These are phyloP conservation scores for Rapana venosa DNA, from an alignment of 2,888 invertebrate genomes.

Conservation along the genomic window DNA sequence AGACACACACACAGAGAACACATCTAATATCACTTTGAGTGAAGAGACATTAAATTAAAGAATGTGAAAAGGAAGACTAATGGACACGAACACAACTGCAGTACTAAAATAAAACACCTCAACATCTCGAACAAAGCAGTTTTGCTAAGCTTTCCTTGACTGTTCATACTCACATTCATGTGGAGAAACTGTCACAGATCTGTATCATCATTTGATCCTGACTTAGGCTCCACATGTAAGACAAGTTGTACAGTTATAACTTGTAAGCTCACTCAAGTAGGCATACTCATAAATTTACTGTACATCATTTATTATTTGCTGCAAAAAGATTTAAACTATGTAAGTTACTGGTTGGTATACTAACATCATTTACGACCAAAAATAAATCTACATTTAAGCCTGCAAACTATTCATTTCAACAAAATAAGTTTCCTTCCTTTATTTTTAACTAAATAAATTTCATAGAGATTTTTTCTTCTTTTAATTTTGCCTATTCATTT, in stretches of 20 bases:
- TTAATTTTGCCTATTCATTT: too few species aligned
- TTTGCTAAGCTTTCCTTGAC: background rate
- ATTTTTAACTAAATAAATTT: too few species aligned
- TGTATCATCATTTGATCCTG: background rate
- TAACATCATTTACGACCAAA: too few species aligned
- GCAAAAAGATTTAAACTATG: too few species aligned
- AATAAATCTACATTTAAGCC: background rate
- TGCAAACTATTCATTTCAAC: background rate
- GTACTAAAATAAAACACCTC: background rate
- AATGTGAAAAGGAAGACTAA: background rate
- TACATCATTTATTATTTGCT: too few species aligned
- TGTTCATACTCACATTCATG: background rate
- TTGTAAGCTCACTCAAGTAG: too few species aligned
- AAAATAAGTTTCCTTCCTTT: background rate
- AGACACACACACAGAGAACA: too few species aligned
- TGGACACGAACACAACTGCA: background rate
- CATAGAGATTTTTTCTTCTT: too few species aligned
- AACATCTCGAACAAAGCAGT: background rate
- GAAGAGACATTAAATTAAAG: too few species aligned
- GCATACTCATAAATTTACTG: background rate
- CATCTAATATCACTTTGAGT: too few species aligned
- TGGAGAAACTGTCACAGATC: constrained; percentile 6
- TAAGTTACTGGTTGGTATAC: too few species aligned
- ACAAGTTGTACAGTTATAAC: background rate
- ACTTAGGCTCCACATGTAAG: background rate